phyloP scores from a whole-genome alignment of 2,888 invertebrate genomes.

The Agriopis aurantiaria region DNA sequence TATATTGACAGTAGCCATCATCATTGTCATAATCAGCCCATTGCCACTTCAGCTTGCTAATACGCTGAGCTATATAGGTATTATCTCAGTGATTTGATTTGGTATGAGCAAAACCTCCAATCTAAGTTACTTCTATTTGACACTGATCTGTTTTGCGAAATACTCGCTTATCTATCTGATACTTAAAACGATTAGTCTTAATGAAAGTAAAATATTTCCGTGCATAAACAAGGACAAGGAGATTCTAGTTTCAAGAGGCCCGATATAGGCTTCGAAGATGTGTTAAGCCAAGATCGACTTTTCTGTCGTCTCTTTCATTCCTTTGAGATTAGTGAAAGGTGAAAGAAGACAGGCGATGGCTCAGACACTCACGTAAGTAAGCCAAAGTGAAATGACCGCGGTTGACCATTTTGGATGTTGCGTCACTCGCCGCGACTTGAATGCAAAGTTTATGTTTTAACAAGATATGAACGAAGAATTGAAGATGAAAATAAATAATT shows the following conservation, averaged over 20 bases:
- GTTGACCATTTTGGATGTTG: slow-evolving; percentile 82
- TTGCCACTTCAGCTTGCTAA: too few relatives aligned
- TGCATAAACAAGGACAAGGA: slow-evolving; percentile 40
- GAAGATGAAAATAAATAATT: slow-evolving; percentile 46
- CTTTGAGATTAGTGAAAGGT: slow-evolving; percentile 44
- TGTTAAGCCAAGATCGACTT: slow-evolving; percentile 54
- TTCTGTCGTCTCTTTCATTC: slow-evolving; percentile 58
- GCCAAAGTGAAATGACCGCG: slow-evolving; percentile 85
- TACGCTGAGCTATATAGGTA: too few relatives aligned
- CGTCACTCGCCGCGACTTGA: slow-evolving; percentile 77
- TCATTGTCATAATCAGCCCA: too few relatives aligned
- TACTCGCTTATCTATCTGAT: neutral
- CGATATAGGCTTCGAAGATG: slow-evolving; percentile 55
- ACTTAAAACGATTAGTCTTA: slow-evolving; percentile 16
- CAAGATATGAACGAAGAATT: slow-evolving; percentile 61
- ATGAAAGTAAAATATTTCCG: slow-evolving; percentile 39
- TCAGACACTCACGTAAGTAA: slow-evolving; percentile 77
- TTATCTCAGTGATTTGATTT: too few relatives aligned
- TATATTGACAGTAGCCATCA: too few relatives aligned
- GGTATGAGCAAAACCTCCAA: too few relatives aligned
- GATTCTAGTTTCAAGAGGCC: slow-evolving; percentile 67
- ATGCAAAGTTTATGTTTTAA: slow-evolving; percentile 62
- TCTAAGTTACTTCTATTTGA: neutral
- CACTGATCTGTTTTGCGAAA: neutral
- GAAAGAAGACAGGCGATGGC: slow-evolving; percentile 64